Conservation (phyloP, 2,888 invertebrate genomes). For the Pristionchus maxplancki region DNA sequence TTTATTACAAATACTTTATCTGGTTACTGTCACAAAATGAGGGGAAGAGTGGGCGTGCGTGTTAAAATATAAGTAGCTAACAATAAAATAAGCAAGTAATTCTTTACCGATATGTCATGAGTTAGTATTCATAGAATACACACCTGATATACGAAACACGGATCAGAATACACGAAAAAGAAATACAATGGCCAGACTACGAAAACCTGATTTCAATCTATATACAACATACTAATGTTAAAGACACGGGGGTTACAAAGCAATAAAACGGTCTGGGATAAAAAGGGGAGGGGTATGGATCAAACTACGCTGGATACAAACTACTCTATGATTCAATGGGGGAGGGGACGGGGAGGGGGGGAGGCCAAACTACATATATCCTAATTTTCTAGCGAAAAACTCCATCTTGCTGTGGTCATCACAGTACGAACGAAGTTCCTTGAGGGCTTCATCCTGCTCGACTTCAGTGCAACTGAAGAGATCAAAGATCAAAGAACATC, state of each 20-base stretch:
- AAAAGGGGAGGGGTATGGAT: background rate
- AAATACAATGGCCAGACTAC: background rate
- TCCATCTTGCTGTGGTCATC: slow-evolving; percentile 12
- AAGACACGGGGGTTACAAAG: background rate
- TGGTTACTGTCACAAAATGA: background rate
- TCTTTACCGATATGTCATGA: slow-evolving; percentile 23
- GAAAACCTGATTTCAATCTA: background rate
- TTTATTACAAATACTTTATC: background rate
- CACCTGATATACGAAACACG: background rate
- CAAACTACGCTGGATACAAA: background rate
- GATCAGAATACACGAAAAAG: slow-evolving; percentile 11
- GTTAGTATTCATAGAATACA: background rate
- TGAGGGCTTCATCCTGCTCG: slow-evolving; percentile 40
- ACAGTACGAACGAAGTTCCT: slow-evolving; percentile 38
- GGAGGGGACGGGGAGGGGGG: background rate
- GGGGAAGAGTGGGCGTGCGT: background rate
- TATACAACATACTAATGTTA: slow-evolving; percentile 2
- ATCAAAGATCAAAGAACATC: background rate
- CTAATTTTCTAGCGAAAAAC: slow-evolving; percentile 22
- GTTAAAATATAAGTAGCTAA: background rate
- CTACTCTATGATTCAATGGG: background rate
- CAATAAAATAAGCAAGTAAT: background rate
- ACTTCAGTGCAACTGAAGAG: slow-evolving; percentile 47
- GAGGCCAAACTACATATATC: slow-evolving; percentile 7
- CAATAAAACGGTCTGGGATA: slow-evolving; percentile 4